Conservation (phyloP, 37 sponge, comb jelly and placozoan genomes). For the Tethya wilhelma region DNA sequence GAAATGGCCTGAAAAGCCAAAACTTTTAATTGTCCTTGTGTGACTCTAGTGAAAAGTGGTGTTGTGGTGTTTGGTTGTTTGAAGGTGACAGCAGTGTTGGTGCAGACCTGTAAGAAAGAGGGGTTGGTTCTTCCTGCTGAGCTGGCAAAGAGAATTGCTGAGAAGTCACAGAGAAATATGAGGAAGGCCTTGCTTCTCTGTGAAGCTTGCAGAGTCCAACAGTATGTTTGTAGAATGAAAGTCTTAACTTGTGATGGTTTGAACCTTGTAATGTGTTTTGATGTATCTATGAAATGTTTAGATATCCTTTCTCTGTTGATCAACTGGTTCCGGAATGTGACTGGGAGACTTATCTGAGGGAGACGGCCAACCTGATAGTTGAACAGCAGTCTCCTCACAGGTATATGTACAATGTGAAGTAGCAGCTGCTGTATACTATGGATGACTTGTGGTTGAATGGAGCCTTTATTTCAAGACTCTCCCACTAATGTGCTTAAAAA, state of each 20-base stretch:
- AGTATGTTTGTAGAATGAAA: conserved; percentile 56
- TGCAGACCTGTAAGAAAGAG: conserved; percentile 82
- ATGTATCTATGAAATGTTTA: conserved; percentile 2
- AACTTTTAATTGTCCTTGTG: too few species aligned
- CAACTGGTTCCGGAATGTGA: conserved; percentile 91
- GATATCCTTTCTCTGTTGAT: conserved; percentile 90
- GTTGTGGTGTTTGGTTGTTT: too few species aligned
- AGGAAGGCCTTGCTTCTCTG: conserved; percentile 91
- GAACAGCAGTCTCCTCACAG: conserved; percentile 96
- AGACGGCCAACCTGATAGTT: conserved; percentile 91
- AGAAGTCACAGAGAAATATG: conserved; percentile 85
- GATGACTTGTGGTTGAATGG: neutral
- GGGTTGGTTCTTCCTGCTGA: conserved; percentile 84
- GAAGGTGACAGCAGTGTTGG: conserved; percentile 74
- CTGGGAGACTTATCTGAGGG: conserved; percentile 91
- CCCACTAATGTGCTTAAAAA: too few species aligned
- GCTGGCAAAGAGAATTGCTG: conserved; percentile 88
- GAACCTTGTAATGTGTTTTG: neutral
- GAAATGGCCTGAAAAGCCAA: too few species aligned
- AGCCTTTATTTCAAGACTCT: neutral
- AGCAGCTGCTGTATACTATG: neutral
- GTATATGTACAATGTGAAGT: conserved; percentile 20
- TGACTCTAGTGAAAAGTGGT: too few species aligned
- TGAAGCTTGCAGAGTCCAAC: conserved; percentile 96
- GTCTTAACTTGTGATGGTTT: neutral